Base-by-base conservation (phyloP, 2,888 invertebrate species). In the Volucella zonaria region DNA sequence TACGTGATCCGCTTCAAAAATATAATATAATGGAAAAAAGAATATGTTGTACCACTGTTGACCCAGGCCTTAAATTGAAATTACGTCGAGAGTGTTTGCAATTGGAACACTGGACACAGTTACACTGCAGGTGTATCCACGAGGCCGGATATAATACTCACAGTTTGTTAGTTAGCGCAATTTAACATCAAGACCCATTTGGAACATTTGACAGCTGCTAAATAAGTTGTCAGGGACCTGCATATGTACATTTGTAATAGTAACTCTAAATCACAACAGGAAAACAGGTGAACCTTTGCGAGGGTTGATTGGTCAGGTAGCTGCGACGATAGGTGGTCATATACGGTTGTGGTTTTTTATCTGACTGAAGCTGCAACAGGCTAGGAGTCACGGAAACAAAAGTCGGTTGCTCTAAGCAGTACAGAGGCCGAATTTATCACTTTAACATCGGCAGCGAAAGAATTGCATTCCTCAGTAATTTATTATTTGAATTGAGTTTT, bases 171-270 rank as follows among this genome's bases (percentile, higher is more conserved):
- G 40, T 49, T 78, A 31, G 74, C 81, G 2, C 81, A 81, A 31
- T 68, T 73, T 23, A 86, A 70, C 23, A 62, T 51, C 4, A 40
- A 78, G 12, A 61, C 78, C 8, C 73, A 82, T 40, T 8, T 31
- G 31, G 78, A 81, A 45, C 75, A 81, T 43, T 1, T 78, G 40
- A 64, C 40, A 9, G 70, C 82, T 10, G 76, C 67, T 14, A 78
- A 82, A 40, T 82, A 82, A 38, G n/a, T 82, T 38, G 43, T 86
- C 8, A 75, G 62, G 45, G 76, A 86, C 52, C 31, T 79, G n/a
- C n/a, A n/a, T n/a, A n/a, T n/a, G n/a, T n/a, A n/a, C n/a, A 12
- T 18, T 59, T 31, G 45, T 49, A 51, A 83, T 73, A 2, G 59
- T 64, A 9, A 58, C 79, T 64, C 23, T 42, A 18, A 81, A 77